Base-by-base conservation (phyloP, 2,888 invertebrate genomes). In the Punctoribates punctum region DNA sequence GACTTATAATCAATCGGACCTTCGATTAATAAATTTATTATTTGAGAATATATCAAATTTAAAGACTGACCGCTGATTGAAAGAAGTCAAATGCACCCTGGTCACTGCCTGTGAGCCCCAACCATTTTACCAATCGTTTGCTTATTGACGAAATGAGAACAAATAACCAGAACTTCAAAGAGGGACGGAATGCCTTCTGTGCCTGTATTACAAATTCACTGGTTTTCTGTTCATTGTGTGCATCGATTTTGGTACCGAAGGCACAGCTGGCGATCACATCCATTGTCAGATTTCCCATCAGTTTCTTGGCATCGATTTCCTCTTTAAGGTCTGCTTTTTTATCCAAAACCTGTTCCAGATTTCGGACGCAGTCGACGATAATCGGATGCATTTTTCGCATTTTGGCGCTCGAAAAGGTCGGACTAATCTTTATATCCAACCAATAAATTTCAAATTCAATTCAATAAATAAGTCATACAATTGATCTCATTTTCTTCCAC, bases 191-290 rank as follows among this genome's bases (percentile, higher is more conserved):
- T 54, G 13, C 54, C 1, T 11, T n/a, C 20, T 23, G 23, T 15
- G 17, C 51, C 6, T 15, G 51, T 51, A 51, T 51, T 6, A 20
- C 54, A 54, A 54, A 54, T 8, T n/a, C 51, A 54, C 5, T 9
- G 23, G 3, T 54, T 1, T 54, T 9, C 54, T 4, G n/a, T 9
- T 23, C 20, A 20, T 23, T 54, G 20, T 51, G 15, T n/a, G 54
- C 1, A 34, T 57, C 8, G 11, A n/a, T 34, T 15, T 48, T 27
- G 20, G 74, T 74, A 2, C 34, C 74, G 57, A 60, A 74, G 8
- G 60, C 60, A 60, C 74, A 74, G 17, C 11, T 25, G 20, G 74
- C 60, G n/a, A 74, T 74, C 27, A 60, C 74, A n/a, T 74, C 74
- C 42, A 74, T 51, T 5, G 57, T 74, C 2, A 27, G 27, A 9